A percentile compares a stretch with the other conserved stretches of the same genome.
Evolutionary conservation across 37 sponge, comb jelly and placozoan genomes (phyloP).

Genomic region (Lycopodina hypogea): DNA sequence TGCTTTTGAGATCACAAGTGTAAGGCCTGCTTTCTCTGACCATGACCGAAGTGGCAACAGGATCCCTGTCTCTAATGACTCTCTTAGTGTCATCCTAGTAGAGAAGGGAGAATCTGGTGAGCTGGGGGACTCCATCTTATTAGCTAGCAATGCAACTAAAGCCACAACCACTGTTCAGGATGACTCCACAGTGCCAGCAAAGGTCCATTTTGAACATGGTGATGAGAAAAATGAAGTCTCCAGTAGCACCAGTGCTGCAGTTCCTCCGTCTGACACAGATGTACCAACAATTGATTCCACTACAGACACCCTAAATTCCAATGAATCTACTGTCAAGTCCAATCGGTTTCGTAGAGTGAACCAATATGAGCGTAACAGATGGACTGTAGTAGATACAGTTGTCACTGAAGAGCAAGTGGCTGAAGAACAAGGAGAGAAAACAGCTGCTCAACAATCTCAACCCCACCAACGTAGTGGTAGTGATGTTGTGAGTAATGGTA

Average conservation of each 20-base stretch:
- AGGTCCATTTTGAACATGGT: not conserved
- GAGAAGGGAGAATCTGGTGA: not conserved
- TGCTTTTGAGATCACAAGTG: conserved; percentile 54
- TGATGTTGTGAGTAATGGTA: not conserved
- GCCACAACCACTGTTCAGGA: not conserved
- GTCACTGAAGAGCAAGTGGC: conserved; percentile 27
- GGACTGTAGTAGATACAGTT: conserved; percentile 15
- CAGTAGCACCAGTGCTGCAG: not conserved
- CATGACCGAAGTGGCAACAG: not conserved
- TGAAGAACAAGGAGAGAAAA: conserved; percentile 17
- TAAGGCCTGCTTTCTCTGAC: conserved; percentile 6
- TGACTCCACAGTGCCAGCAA: not conserved
- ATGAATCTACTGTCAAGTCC: conserved; percentile 25
- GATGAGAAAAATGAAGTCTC: not conserved
- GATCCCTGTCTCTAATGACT: conserved; percentile 1
- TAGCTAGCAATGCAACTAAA: not conserved
- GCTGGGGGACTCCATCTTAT: not conserved
- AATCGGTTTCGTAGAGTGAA: conserved; percentile 38
- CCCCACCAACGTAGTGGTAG: not conserved
- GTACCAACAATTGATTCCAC: not conserved
- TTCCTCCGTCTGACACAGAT: not conserved
- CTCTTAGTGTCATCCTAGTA: not conserved
- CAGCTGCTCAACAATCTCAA: not conserved
- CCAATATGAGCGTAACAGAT: conserved; percentile 25
- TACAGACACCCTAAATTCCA: not conserved